Percentiles rank a stretch among this genome's conserved stretches.
Evolutionary conservation across 1,140 invertebrate species (phyloP).

Genomic region (Drosophila azteca): DNA sequence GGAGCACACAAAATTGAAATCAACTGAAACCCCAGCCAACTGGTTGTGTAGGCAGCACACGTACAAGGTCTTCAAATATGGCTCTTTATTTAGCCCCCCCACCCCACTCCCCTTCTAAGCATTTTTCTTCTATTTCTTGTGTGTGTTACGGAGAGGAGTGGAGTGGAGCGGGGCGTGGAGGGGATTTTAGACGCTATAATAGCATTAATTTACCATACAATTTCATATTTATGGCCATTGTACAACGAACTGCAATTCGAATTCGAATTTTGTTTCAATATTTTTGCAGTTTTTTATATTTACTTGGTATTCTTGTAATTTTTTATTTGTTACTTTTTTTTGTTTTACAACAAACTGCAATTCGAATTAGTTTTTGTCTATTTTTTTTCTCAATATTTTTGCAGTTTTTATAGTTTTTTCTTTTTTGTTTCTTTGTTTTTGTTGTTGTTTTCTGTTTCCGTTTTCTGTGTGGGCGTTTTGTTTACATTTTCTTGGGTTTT

Average conservation of each 20-base stretch:
- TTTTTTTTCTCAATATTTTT: slow-evolving; percentile 18
- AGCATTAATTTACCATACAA: slow-evolving; percentile 80
- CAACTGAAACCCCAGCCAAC: slow-evolving; percentile 64
- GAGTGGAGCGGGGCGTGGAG: background rate
- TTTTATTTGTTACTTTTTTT: slow-evolving; percentile 12
- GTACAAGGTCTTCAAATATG: slow-evolving; percentile 81
- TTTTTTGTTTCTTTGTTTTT: slow-evolving; percentile 16
- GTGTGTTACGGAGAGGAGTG: background rate
- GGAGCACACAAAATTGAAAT: slow-evolving; percentile 67
- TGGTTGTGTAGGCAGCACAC: slow-evolving; percentile 80
- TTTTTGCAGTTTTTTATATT: background rate
- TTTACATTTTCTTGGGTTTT: slow-evolving; percentile 63
- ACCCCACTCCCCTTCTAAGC: slow-evolving; percentile 46
- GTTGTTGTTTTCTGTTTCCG: slow-evolving; percentile 17
- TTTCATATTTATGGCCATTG: slow-evolving; percentile 80
- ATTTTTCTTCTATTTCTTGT: slow-evolving; percentile 71
- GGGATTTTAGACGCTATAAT: slow-evolving; percentile 76
- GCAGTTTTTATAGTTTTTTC: slow-evolving; percentile 25
- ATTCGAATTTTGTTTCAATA: too few relatives aligned
- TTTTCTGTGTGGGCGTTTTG: slow-evolving; percentile 64
- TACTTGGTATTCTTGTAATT: too few relatives aligned
- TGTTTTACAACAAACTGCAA: slow-evolving; percentile 61
- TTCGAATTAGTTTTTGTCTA: slow-evolving; percentile 33
- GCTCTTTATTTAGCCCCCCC: slow-evolving; percentile 53
- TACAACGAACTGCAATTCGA: slow-evolving; percentile 68